Conservation (phyloP, 1,140 invertebrate species). For the Pogonomyrmex californicus region DNA sequence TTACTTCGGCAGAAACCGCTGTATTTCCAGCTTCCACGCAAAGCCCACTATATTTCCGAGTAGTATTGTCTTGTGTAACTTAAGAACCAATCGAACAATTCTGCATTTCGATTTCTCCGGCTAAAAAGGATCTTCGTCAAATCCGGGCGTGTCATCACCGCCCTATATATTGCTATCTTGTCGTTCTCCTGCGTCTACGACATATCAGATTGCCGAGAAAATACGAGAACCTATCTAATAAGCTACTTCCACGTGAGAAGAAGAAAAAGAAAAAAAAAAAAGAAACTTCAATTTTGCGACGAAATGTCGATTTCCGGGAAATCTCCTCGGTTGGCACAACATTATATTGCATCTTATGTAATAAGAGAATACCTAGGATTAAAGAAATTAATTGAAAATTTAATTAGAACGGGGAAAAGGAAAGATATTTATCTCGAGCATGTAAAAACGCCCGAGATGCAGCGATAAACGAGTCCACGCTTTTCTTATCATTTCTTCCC, state of each 20-base stretch:
- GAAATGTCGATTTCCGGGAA: not conserved
- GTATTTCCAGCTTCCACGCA: not conserved
- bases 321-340: constrained; percentile 5
- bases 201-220: constrained; percentile 43
- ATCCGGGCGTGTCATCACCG: not conserved
- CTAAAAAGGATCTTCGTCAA: not conserved
- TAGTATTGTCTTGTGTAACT: no score
- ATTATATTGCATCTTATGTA: not conserved
- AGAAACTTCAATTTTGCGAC: constrained; percentile 13
- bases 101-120: not conserved
- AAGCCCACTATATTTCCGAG: no score
- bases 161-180: not conserved
- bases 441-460: not conserved
- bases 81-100: not conserved
- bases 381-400: constrained; percentile 45
- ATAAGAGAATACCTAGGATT: not conserved
- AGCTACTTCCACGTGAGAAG: not conserved
- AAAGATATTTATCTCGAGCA: not conserved
- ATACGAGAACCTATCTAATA: constrained; percentile 2
- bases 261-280: not conserved
- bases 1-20: not conserved
- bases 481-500: not conserved
- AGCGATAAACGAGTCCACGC: not conserved
- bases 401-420: constrained; percentile 16
- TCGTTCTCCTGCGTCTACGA: constrained; percentile 5